Evolutionary conservation across 2,113 vertebrate species (phyloP).

Genomic region (Corapipo altera): DNA sequence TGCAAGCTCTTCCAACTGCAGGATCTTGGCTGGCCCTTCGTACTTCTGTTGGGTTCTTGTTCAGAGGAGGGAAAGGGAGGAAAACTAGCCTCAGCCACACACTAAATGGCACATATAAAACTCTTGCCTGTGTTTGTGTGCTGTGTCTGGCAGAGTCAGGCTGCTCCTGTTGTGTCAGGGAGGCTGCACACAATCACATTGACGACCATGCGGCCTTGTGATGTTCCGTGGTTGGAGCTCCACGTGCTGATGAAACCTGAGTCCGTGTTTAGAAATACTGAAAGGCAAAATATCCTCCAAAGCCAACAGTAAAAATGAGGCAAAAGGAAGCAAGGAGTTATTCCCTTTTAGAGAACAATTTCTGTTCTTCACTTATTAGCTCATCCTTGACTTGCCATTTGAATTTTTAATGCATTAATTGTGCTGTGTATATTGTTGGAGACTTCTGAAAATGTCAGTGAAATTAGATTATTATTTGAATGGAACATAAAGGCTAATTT

Average conservation of each 20-base stretch:
- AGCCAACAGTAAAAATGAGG: background rate
- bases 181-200: accelerated
- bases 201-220: background rate
- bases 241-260: background rate
- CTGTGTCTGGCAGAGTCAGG: accelerated
- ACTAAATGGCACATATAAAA: background rate
- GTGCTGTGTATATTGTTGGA: background rate
- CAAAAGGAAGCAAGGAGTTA: background rate
- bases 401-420: background rate
- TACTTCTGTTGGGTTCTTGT: background rate
- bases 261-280: accelerated
- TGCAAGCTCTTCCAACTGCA: background rate
- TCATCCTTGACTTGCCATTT: background rate
- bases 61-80: background rate
- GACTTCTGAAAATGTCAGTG: background rate
- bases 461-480: background rate
- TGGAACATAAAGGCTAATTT: background rate
- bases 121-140: accelerated
- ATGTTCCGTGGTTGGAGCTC: background rate
- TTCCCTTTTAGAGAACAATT: background rate
- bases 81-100: background rate
- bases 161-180: background rate
- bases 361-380: background rate
- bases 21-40: background rate
- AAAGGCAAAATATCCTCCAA: background rate